Evolutionary conservation across 2,797 vertebrate species (phyloP).

Genomic region (Graptemys geographica): DNA sequence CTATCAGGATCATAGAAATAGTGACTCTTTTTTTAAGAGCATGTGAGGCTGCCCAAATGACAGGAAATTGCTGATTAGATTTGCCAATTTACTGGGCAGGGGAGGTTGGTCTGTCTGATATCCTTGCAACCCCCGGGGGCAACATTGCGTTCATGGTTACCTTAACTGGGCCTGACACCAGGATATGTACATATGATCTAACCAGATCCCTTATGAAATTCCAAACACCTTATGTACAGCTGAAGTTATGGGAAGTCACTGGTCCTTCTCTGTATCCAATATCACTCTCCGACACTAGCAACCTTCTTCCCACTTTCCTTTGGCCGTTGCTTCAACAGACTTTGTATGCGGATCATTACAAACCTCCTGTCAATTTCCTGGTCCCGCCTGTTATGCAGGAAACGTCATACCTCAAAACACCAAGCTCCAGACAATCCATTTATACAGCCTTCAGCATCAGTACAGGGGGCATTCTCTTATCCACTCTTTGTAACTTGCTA

Average conservation of each 20-base stretch:
- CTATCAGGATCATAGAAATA: fast-evolving
- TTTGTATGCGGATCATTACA: not conserved
- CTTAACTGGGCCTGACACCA: not conserved
- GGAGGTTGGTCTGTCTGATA: not conserved
- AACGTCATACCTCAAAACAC: not conserved
- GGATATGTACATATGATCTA: not conserved
- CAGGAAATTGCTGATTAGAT: not conserved
- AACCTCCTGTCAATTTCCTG: not conserved
- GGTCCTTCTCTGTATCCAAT: not conserved
- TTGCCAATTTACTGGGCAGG: not conserved
- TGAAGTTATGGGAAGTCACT: not conserved
- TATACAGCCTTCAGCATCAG: not conserved
- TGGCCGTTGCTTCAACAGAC: not conserved
- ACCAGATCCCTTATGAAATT: not conserved
- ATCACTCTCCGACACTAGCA: fast-evolving
- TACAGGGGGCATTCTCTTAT: not conserved
- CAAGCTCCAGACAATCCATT: fast-evolving
- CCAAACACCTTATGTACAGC: not conserved
- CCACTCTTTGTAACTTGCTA: not conserved
- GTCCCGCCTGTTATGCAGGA: not conserved
- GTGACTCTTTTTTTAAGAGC: not conserved
- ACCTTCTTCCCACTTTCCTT: not conserved
- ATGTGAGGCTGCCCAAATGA: too few species aligned
- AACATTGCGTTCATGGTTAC: not conserved
- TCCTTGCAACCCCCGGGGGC: not conserved